phyloP scores from a whole-genome alignment of 2,113 vertebrate species.

The Bubalus kerabau region DNA sequence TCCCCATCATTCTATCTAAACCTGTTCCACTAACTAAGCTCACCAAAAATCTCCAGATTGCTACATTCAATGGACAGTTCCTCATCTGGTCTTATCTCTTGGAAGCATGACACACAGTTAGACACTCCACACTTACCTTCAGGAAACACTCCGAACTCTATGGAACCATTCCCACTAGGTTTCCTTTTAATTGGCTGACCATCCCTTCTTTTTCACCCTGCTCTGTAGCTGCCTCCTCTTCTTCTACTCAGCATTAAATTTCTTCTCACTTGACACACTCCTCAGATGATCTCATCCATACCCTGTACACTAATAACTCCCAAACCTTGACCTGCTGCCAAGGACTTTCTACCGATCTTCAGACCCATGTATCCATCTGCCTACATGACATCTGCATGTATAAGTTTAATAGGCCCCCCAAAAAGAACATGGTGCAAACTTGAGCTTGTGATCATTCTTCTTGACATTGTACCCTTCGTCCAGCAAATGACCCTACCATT shows the following conservation, averaged over 20 bases:
- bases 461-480: neutral
- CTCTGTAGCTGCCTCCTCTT: neutral
- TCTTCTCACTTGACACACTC: neutral
- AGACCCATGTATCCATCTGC: neutral
- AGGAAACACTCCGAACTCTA: neutral
- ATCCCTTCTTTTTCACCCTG: neutral
- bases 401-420: neutral
- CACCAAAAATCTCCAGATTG: neutral
- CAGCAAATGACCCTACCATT: neutral
- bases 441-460: neutral
- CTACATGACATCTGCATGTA: neutral
- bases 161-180: neutral
- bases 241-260: neutral
- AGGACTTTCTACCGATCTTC: slow-evolving; percentile 14
- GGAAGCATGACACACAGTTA: neutral
- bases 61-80: neutral
- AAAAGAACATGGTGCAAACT: neutral
- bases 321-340: neutral
- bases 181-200: neutral
- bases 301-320: neutral
- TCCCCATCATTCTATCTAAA: neutral
- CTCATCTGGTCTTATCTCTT: neutral
- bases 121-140: neutral
- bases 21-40: neutral
- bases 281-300: neutral